These are phyloP conservation scores for Caenorhabditis auriculariae DNA, from an alignment of 2,888 invertebrate species.

Conservation along the genomic window DNA sequence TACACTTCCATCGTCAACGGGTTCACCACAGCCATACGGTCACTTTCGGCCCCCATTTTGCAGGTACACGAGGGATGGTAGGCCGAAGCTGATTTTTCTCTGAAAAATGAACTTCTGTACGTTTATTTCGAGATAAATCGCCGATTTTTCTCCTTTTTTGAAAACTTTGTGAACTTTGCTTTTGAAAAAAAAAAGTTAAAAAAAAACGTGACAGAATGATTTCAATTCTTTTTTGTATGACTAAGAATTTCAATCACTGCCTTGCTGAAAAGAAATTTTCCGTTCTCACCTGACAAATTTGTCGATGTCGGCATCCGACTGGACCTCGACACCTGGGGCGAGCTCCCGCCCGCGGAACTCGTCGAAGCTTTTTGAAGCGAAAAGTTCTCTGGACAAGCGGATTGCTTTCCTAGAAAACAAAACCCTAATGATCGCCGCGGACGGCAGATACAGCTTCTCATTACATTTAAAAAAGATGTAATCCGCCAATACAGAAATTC, in stretches of 20 bases:
- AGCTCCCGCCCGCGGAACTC: conserved; percentile 61
- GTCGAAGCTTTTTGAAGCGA: conserved; percentile 58
- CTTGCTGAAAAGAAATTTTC: no score
- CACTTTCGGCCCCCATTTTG: conserved; percentile 70
- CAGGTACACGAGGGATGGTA: conserved; percentile 82
- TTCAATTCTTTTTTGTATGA: no score
- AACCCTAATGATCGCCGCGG: not conserved
- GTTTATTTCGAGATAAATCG: not conserved
- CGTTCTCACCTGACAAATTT: conserved; percentile 29
- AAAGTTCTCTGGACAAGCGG: conserved; percentile 53
- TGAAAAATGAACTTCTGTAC: conserved; percentile 60
- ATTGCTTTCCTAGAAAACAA: conserved; percentile 25
- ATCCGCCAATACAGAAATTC: no score
- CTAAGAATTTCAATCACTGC: no score
- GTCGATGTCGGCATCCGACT: conserved; percentile 63
- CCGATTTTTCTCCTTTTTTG: no score
- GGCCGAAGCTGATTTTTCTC: conserved; percentile 68
- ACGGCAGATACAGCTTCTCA: conserved; percentile 4
- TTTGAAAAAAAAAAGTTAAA: no score
- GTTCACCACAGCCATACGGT: conserved; percentile 73
- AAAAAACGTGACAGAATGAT: no score
- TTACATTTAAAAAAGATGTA: no score
- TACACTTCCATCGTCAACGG: conserved; percentile 65
- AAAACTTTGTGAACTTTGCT: no score
- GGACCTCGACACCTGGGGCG: conserved; percentile 55